Evolutionary conservation across 2,888 invertebrate species (phyloP), one percentile per base, ranked within the genome.

Genomic region (Sisyra terminalis): DNA sequence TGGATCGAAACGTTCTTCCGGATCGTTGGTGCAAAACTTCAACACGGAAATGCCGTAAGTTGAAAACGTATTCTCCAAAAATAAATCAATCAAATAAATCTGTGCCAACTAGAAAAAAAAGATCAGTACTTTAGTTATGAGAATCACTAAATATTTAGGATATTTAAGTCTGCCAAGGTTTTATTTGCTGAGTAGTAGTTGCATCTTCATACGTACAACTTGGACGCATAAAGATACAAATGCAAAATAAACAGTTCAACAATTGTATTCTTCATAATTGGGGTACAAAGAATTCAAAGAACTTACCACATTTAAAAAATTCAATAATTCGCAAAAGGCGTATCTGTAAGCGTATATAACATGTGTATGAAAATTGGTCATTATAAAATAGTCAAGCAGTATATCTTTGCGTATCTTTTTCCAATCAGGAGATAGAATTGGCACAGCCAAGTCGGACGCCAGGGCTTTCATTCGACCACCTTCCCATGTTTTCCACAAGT

Each of bases 401-500:
- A 70, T 67, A 1, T 65, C 61, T 43, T 72, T 70, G 14, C 67
- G 67, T 41, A 61, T 62, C 40, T 64, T 60, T 47, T 69, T 67
- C 71, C 75, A 74, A 44, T 65, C 67, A 39, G 71, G 67, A 2
- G 68, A 59, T 7, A 73, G 58, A 45, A 75, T 53, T 2, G 75
- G 74, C 46, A 67, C 66, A 46, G 62, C 61, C 45, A 79, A 63
- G 53, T 78, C 71, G 42, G 69, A 63, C 17, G 74, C 68, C 44
- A 82, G 61, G 45, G 69, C 66, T 48, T 69, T 66, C 42, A 81
- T 54, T 39, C 73, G 61, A 9, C 76, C 76, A 17, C 72, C 74
- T 59, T 81, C 81, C 75, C 77, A 79, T 34, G 69, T 64, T 57
- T 74, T 77, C 82, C 82, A 82, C 44, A 82, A 57, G 52, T 74